Conservation (phyloP, 2,113 vertebrate genomes). For the Stictonetta naevosa region DNA sequence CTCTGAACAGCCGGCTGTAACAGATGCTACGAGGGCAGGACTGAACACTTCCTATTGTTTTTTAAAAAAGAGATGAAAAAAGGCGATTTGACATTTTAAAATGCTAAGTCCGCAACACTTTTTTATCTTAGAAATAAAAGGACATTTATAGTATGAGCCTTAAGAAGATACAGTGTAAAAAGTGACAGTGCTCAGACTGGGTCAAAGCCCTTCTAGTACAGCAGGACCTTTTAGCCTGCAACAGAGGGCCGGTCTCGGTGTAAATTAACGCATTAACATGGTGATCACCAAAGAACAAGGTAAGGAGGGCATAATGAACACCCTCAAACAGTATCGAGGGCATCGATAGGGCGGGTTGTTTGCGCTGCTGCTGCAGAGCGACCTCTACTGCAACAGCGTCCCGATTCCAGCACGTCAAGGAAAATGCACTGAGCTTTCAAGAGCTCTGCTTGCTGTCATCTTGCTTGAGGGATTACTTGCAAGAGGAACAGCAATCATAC, state of each 20-base stretch:
- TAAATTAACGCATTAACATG: fast-evolving
- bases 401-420: background rate
- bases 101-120: background rate
- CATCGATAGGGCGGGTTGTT: fast-evolving
- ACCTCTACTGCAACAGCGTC: background rate
- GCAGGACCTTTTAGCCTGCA: background rate
- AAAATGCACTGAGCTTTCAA: background rate
- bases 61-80: background rate
- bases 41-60: background rate
- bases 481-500: background rate
- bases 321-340: background rate
- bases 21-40: background rate
- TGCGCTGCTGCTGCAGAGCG: background rate
- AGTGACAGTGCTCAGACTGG: background rate
- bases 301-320: background rate
- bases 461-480: background rate
- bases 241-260: fast-evolving
- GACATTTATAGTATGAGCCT: background rate
- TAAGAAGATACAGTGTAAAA: background rate
- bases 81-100: background rate
- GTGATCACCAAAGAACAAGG: background rate
- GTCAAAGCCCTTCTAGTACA: background rate
- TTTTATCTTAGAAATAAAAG: background rate
- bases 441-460: fast-evolving
- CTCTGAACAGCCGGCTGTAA: background rate